Percentiles rank a stretch among this genome's conserved stretches.
Evolutionary conservation across 2,113 vertebrate species (phyloP).

Genomic region (Alectura lathami): DNA sequence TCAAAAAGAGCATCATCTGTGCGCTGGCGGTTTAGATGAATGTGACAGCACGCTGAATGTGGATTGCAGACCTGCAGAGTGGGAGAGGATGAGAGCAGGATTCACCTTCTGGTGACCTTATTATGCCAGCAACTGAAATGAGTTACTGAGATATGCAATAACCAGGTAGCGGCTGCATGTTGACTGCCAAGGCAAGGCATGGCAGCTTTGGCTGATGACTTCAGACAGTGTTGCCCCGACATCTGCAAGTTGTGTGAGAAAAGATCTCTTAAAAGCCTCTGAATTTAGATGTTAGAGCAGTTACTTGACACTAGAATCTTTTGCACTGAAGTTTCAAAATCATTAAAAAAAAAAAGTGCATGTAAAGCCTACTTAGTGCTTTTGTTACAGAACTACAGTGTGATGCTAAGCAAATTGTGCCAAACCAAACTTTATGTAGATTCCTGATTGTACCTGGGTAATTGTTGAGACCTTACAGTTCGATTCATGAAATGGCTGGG

Average conservation of each 20-base stretch:
- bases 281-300: neutral
- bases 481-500: neutral
- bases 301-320: neutral
- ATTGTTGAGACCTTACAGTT: neutral
- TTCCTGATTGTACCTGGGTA: neutral
- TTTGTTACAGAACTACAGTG: neutral
- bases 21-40: neutral
- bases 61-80: neutral
- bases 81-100: neutral
- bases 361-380: neutral
- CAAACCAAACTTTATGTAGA: neutral
- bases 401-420: neutral
- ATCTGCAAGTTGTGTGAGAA: neutral
- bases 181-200: neutral
- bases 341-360: neutral
- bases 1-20: neutral
- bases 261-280: neutral
- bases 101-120: neutral
- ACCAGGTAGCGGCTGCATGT: neutral
- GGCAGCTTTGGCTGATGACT: neutral
- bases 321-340: neutral
- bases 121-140: neutral
- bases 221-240: accelerated
- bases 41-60: neutral
- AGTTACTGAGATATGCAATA: neutral